Conservation (phyloP, 2,888 invertebrate genomes). For the Ectemnius cavifrons region DNA sequence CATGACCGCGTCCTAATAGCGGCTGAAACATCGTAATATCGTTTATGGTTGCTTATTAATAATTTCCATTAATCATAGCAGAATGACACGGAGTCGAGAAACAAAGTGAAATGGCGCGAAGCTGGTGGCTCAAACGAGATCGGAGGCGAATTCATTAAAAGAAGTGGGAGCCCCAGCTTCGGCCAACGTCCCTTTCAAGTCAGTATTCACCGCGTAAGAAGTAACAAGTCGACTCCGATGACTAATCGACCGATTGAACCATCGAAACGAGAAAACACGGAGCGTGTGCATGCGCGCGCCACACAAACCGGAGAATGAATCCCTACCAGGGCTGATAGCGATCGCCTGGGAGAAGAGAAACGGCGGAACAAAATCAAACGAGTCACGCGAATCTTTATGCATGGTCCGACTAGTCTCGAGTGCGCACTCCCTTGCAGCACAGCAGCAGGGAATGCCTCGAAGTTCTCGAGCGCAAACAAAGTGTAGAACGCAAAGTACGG, state of each 20-base stretch:
- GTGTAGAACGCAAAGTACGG: slow-evolving; percentile 37
- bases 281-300: too few species aligned
- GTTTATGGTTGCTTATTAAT: slow-evolving; percentile 59
- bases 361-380: slow-evolving; percentile 53
- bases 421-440: slow-evolving; percentile 65
- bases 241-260: too few species aligned
- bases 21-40: slow-evolving; percentile 63
- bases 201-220: too few species aligned
- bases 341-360: not conserved
- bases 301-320: slow-evolving; percentile 6
- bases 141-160: not conserved
- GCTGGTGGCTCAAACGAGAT: slow-evolving; percentile 19
- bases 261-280: too few species aligned
- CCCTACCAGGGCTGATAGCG: not conserved
- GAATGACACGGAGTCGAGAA: slow-evolving; percentile 46
- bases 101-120: not conserved
- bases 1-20: slow-evolving; percentile 60
- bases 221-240: too few species aligned
- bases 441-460: slow-evolving; percentile 47
- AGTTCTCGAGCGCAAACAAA: slow-evolving; percentile 25
- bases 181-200: too few species aligned
- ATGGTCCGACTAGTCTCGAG: slow-evolving; percentile 73
- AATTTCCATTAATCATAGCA: slow-evolving; percentile 68
- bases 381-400: slow-evolving; percentile 70
- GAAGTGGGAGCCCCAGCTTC: too few species aligned